phyloP scores from a whole-genome alignment of 2,888 invertebrate species.

The Agrochola litura region DNA sequence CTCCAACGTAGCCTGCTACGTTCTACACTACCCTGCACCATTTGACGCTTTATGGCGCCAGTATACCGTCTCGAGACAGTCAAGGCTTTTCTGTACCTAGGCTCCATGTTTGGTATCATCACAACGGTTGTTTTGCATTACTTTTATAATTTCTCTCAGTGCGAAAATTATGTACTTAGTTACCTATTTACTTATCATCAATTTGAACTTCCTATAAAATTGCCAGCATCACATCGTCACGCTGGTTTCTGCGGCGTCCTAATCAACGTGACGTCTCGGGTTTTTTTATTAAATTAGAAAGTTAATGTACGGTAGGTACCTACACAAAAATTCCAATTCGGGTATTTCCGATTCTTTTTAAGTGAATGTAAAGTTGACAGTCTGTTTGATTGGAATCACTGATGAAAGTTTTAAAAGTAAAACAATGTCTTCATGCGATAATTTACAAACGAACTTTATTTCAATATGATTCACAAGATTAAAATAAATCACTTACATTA shows the following conservation, averaged over 20 bases:
- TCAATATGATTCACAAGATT: neutral
- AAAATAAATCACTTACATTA: conserved; percentile 4
- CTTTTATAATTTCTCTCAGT: neutral
- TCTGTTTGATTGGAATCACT: neutral
- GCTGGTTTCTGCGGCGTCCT: conserved; percentile 1
- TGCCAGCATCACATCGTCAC: neutral
- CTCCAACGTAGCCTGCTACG: too few species aligned
- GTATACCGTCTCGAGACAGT: too few species aligned
- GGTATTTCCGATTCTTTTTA: conserved; percentile 29
- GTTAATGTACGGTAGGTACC: conserved; percentile 31
- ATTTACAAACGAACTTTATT: conserved; percentile 11
- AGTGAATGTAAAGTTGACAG: conserved; percentile 11
- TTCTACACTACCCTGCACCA: too few species aligned
- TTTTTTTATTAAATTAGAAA: conserved; percentile 39
- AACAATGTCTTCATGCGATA: neutral
- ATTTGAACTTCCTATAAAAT: neutral
- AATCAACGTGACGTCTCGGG: conserved; percentile 8
- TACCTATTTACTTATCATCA: neutral
- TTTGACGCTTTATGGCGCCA: too few species aligned
- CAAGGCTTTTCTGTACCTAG: neutral
- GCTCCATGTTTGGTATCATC: neutral
- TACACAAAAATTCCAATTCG: conserved; percentile 8
- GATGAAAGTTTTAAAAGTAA: conserved; percentile 13
- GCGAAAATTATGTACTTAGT: neutral
- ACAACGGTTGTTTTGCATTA: neutral